Percentiles rank a stretch among this genome's conserved stretches.
Evolutionary conservation across 2,797 vertebrate genomes (phyloP).

Genomic region (Alectoris magna): DNA sequence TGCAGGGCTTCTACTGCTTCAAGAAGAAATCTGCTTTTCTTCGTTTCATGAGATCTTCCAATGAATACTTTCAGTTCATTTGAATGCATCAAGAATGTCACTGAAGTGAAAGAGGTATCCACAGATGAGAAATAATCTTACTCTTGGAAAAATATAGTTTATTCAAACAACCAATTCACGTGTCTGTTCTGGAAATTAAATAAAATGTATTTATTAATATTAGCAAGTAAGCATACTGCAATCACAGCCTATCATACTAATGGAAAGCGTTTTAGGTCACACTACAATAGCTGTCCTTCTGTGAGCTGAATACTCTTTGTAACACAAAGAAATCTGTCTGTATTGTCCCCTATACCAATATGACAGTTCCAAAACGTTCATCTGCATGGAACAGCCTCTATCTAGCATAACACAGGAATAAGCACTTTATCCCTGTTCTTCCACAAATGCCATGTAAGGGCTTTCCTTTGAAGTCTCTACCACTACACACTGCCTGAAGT

Average conservation of each 20-base stretch:
- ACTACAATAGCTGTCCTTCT: background rate
- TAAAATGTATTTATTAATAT: conserved; percentile 3
- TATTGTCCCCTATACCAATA: background rate
- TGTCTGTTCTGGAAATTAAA: conserved; percentile 23
- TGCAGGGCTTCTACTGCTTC: conserved; percentile 2
- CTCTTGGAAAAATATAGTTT: background rate
- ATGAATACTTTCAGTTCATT: background rate
- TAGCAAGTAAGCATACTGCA: background rate
- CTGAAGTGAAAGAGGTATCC: background rate
- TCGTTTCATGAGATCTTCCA: background rate
- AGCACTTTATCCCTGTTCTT: background rate
- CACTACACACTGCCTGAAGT: background rate
- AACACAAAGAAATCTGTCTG: background rate
- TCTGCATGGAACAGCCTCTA: background rate
- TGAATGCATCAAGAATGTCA: background rate
- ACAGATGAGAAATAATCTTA: background rate
- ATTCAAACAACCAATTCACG: background rate
- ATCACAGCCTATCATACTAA: background rate
- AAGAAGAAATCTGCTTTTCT: background rate
- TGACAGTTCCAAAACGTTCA: background rate
- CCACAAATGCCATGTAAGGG: background rate
- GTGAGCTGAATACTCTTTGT: background rate
- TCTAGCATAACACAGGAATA: background rate
- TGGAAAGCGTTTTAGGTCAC: background rate
- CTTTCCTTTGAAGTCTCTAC: background rate